These are phyloP conservation scores for Platichthys stellatus DNA, from an alignment of 2,113 vertebrate genomes.

Conservation along the genomic window DNA sequence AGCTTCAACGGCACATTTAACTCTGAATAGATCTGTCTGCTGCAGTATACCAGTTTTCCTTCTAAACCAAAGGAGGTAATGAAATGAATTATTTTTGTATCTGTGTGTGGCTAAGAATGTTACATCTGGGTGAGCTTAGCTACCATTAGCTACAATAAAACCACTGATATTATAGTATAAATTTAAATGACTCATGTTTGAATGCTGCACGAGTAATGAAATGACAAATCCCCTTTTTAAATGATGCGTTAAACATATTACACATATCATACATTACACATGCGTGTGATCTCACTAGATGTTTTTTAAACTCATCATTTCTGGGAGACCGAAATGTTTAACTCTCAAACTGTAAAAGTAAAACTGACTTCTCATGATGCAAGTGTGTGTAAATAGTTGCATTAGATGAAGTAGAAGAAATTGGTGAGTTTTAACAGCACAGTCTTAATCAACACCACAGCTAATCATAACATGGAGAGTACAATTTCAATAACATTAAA, in stretches of 20 bases:
- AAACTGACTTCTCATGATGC: not conserved
- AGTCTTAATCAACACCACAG: not conserved
- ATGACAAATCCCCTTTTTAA: not conserved
- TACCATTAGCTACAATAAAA: not conserved
- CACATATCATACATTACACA: no score
- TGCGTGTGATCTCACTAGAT: not conserved
- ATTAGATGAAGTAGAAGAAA: not conserved
- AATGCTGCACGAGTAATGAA: not conserved
- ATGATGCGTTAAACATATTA: not conserved
- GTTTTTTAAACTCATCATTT: not conserved
- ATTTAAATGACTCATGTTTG: not conserved
- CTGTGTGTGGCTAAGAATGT: not conserved
- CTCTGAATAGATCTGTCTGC: not conserved
- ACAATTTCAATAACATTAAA: not conserved
- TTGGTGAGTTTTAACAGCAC: not conserved
- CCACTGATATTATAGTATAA: not conserved
- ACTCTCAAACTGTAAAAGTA: not conserved
- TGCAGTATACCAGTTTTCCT: not conserved
- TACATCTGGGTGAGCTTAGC: no score
- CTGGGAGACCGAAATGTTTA: not conserved
- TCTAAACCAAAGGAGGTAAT: not conserved
- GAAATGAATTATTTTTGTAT: not conserved
- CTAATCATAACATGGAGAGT: not conserved
- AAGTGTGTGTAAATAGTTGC: not conserved
- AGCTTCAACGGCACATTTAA: not conserved